A percentile compares a stretch with the other conserved stretches of the same genome.
Evolutionary conservation across 2,888 invertebrate genomes (phyloP).

Genomic region (Calameuta filiformis): DNA sequence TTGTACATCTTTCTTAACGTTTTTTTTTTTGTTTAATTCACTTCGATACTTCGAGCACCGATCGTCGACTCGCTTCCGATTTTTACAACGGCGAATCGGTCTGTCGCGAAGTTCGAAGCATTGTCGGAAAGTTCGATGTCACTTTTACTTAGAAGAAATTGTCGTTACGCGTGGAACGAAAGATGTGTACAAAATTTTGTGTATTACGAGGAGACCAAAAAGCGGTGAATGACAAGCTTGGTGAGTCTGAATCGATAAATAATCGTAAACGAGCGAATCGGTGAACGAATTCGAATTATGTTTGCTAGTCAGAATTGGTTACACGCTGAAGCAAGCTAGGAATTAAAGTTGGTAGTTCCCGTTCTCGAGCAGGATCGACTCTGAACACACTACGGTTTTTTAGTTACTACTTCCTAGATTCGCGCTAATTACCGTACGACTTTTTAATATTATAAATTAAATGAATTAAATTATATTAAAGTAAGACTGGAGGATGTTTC

Average conservation of each 20-base stretch:
- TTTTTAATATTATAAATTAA: constrained; percentile 23
- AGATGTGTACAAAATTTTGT: background rate
- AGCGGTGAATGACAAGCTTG: background rate
- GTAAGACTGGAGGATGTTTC: constrained; percentile 12
- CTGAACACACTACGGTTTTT: constrained; percentile 58
- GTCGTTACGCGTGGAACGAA: background rate
- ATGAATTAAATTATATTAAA: constrained; percentile 29
- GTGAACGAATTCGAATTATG: constrained; percentile 57
- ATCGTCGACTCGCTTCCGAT: constrained; percentile 21
- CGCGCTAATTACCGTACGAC: constrained; percentile 3
- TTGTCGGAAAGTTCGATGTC: background rate
- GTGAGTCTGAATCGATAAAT: background rate
- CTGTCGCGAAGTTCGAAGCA: background rate
- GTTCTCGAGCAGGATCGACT: constrained; percentile 41
- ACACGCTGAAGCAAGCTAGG: constrained; percentile 47
- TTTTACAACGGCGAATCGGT: background rate
- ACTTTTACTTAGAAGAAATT: background rate
- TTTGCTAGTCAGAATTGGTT: constrained; percentile 66
- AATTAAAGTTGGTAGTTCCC: constrained; percentile 40
- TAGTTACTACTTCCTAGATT: constrained; percentile 55
- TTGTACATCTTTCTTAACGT: constrained; percentile 35
- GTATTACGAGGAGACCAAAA: background rate
- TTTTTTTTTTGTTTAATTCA: constrained; percentile 29
- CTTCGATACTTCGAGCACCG: constrained; percentile 33
- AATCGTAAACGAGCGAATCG: constrained; percentile 36